phyloP scores from a whole-genome alignment of 1,140 invertebrate genomes.

The Eupristina koningsbergeri region DNA sequence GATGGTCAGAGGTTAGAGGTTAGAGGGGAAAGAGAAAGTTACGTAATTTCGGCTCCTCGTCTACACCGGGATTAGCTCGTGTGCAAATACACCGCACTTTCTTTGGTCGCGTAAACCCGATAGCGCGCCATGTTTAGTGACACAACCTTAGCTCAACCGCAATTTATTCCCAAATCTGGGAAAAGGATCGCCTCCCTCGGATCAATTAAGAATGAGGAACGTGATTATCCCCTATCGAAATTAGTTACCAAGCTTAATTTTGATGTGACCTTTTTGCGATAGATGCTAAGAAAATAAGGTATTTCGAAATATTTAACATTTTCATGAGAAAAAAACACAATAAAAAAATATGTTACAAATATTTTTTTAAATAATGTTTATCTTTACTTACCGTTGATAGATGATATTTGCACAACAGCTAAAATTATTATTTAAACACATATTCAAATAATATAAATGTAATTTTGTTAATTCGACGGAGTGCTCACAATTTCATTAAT shows the following conservation, averaged over 20 bases:
- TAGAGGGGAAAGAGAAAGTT: not conserved
- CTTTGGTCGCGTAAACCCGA: not conserved
- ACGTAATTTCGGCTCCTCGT: conserved; percentile 12
- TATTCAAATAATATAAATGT: no score
- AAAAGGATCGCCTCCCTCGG: not conserved
- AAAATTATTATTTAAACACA: no score
- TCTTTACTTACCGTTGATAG: no score
- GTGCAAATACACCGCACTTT: not conserved
- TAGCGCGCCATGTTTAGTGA: not conserved
- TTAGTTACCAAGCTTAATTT: not conserved
- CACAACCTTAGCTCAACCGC: not conserved
- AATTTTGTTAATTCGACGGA: no score
- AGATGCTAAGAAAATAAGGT: not conserved
- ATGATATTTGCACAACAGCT: no score
- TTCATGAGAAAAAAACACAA: no score
- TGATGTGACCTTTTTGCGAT: not conserved
- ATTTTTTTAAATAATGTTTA: no score
- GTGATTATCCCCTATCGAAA: not conserved
- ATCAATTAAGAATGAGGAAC: not conserved
- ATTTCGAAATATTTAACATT: no score
- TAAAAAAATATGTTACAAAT: no score
- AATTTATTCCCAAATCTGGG: not conserved
- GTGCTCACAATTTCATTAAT: no score
- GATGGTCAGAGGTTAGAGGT: not conserved
- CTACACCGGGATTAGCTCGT: not conserved